Percentiles rank a stretch among this genome's conserved stretches.
These are phyloP conservation scores for Gadopsis bispinosus DNA, from an alignment of 2,797 vertebrate genomes.

Conservation along the genomic window DNA sequence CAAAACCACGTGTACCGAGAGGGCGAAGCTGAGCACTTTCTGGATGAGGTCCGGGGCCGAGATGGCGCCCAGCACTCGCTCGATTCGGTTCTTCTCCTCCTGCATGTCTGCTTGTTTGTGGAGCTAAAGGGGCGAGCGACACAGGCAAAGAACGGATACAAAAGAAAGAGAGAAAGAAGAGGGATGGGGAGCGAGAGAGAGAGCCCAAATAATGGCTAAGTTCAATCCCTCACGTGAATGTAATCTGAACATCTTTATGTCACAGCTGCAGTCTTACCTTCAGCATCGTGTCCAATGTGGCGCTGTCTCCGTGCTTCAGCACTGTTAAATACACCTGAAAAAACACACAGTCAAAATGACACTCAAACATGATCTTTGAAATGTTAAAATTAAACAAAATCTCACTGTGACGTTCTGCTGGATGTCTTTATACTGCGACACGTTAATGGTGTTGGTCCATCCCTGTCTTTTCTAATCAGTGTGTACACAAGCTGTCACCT, in stretches of 20 bases:
- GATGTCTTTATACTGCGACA: background rate
- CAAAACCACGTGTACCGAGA: constrained; percentile 88
- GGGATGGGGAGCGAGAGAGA: background rate
- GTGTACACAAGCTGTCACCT: background rate
- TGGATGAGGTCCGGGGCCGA: constrained; percentile 95
- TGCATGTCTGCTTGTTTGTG: constrained; percentile 99
- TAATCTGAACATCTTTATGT: background rate
- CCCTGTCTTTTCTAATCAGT: background rate
- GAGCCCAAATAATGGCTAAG: no score
- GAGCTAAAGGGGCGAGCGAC: constrained; percentile 81
- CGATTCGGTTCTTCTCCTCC: constrained; percentile 97
- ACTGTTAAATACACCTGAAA: constrained; percentile 95
- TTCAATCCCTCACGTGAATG: background rate
- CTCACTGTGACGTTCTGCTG: background rate
- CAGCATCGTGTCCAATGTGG: constrained; percentile 94
- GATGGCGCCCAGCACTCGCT: constrained; percentile 96
- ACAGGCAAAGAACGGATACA: background rate
- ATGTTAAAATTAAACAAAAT: background rate
- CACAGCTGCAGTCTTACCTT: constrained; percentile 84
- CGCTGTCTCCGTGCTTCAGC: constrained; percentile 94
- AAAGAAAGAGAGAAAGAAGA: background rate
- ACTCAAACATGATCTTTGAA: background rate
- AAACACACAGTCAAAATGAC: background rate
- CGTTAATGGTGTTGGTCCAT: background rate
- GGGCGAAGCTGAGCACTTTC: constrained; percentile 96